Evolutionary conservation across 2,797 vertebrate species (phyloP).

Genomic region (Melanotaenia pygmaea): DNA sequence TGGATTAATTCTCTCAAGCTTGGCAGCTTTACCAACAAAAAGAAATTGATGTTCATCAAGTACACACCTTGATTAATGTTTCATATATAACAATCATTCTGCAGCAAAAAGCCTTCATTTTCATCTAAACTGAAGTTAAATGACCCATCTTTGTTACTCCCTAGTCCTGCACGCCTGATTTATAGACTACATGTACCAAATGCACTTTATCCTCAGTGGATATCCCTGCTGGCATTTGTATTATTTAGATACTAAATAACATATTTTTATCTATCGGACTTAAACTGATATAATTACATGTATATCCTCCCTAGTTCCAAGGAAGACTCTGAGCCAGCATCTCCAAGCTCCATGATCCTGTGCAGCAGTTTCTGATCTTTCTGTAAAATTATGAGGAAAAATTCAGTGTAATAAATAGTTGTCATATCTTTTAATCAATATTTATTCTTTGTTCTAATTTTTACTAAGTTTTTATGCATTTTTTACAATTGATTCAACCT

Average conservation of each 20-base stretch:
- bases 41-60: not conserved
- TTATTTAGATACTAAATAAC: not conserved
- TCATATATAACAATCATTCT: not conserved
- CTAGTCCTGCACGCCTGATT: not conserved
- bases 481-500: not conserved
- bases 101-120: not conserved
- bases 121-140: not conserved
- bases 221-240: not conserved
- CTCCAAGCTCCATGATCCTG: not conserved
- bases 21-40: not conserved
- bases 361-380: not conserved
- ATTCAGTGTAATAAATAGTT: not conserved
- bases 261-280: not conserved
- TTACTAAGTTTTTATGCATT: not conserved
- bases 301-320: not conserved
- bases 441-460: not conserved
- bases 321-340: not conserved
- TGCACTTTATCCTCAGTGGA: not conserved
- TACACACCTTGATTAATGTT: not conserved
- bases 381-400: not conserved
- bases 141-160: not conserved
- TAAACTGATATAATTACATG: not conserved
- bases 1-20: conserved; percentile 13
- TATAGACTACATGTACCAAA: not conserved
- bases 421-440: not conserved